A percentile compares a stretch with the other conserved stretches of the same genome.
These are phyloP conservation scores for Hyles vespertilio DNA, from an alignment of 1,140 invertebrate species.

Conservation along the genomic window DNA sequence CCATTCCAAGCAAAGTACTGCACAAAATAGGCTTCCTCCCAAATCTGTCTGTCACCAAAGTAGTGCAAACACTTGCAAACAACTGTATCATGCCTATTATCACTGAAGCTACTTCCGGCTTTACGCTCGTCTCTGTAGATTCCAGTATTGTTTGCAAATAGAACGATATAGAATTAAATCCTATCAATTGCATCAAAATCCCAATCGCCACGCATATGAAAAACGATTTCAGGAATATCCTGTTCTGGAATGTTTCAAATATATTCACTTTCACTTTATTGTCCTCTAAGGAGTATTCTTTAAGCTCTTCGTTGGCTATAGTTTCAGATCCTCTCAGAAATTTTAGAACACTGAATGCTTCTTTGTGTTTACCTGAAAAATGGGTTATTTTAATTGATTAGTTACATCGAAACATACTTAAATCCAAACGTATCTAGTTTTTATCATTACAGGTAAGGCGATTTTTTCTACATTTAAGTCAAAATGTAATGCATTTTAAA, in stretches of 20 bases:
- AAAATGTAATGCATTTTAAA: no score
- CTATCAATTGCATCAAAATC: slow-evolving; percentile 80
- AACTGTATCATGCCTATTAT: slow-evolving; percentile 80
- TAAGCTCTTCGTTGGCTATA: slow-evolving; percentile 27
- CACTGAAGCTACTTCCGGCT: slow-evolving; percentile 78
- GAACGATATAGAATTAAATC: slow-evolving; percentile 83
- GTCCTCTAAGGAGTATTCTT: slow-evolving; percentile 13
- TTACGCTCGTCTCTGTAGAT: slow-evolving; percentile 76
- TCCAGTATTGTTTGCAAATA: slow-evolving; percentile 82
- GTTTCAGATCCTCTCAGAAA: slow-evolving; percentile 30
- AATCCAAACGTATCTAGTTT: no score
- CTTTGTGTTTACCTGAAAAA: slow-evolving; percentile 15
- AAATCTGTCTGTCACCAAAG: slow-evolving; percentile 77
- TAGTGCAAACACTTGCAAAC: slow-evolving; percentile 72
- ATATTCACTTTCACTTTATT: slow-evolving; percentile 22
- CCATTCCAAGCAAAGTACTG: slow-evolving; percentile 71
- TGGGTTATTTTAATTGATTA: no score
- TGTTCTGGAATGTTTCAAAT: slow-evolving; percentile 35
- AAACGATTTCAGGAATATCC: slow-evolving; percentile 72
- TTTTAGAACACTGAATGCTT: slow-evolving; percentile 28
- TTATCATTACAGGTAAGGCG: no score
- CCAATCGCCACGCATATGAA: slow-evolving; percentile 72
- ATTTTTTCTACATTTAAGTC: no score
- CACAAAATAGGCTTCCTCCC: slow-evolving; percentile 79
- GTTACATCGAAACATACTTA: no score